Evolutionary conservation across 2,888 invertebrate genomes (phyloP).

Genomic region (Cyclophora albipunctata): DNA sequence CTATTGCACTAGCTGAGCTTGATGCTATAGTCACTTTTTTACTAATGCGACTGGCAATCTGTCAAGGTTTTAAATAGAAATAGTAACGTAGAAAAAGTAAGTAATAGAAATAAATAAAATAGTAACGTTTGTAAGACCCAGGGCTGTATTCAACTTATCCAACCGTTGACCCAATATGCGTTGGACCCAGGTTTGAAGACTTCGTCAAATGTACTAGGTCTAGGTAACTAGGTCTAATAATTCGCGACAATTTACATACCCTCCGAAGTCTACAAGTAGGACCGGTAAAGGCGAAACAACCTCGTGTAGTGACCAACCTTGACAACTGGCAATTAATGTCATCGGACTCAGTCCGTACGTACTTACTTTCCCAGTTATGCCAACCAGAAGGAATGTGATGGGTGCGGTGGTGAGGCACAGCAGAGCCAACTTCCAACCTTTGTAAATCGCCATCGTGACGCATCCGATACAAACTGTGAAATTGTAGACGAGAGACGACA

Average conservation of each 20-base stretch:
- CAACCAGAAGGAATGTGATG: constrained; percentile 77
- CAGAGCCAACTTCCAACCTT: constrained; percentile 88
- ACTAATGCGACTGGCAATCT: constrained; percentile 48
- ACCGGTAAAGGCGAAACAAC: too few relatives aligned
- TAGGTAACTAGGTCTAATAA: too few relatives aligned
- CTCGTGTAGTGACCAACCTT: too few relatives aligned
- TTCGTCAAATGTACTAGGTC: too few relatives aligned
- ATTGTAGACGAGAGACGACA: constrained; percentile 81
- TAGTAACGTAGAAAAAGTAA: neutral
- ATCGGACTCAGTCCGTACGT: neutral
- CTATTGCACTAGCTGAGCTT: constrained; percentile 82
- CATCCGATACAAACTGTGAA: constrained; percentile 79
- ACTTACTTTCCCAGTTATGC: constrained; percentile 75
- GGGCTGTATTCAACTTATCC: too few relatives aligned
- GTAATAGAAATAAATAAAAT: too few relatives aligned
- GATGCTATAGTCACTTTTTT: constrained; percentile 80
- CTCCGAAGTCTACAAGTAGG: too few relatives aligned
- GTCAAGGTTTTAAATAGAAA: neutral
- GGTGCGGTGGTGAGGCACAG: constrained; percentile 82
- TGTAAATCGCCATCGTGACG: constrained; percentile 78
- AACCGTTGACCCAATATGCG: too few relatives aligned
- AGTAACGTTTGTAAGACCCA: too few relatives aligned
- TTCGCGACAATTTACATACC: too few relatives aligned
- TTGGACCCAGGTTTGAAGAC: too few relatives aligned
- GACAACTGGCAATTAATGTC: too few relatives aligned